Evolutionary conservation across 2,888 invertebrate species (phyloP), one percentile per base, ranked within the genome.

Genomic region (Teleogryllus oceanicus): DNA sequence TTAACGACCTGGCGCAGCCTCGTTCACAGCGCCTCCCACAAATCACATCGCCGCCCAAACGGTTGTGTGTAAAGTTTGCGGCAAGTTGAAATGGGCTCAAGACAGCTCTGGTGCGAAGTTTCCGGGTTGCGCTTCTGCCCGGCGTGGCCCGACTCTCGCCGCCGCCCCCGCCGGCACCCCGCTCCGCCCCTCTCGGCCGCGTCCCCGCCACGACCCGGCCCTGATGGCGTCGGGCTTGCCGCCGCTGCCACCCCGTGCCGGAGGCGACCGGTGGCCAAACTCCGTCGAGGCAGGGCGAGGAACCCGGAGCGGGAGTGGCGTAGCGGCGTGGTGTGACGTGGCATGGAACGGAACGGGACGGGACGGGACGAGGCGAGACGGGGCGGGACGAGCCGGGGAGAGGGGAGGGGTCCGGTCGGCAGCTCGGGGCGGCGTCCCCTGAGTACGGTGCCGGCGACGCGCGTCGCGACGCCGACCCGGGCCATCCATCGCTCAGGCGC

Each of bases 11-110:
- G 62, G 62, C 62, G 62, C 62, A 13, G 62, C 62, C 62, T 62
- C 62, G 62, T 62, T 62, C 62, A 62, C 62, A n/a, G 13, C 62
- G 62, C n/a, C 62, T 62, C 62, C 62, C 62, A 62, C 62, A 62
- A 62, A 62, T 62, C 62, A 62, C 62, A 62, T 62, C 62, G 62
- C 62, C 62, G 62, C 62, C 62, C 62, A 62, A 62, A 62, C 62
- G 62, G 62, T 62, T 62, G 62, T 62, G 16, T 13, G 62, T 62
- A 62, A 62, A 62, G 62, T 62, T 62, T 62, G 62, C 62, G 62
- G 62, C 62, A 62, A 62, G 62, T 62, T 62, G 62, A 62, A 62
- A 62, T 62, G 62, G 62, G 62, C 62, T 62, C 62, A 62, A 62
- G 62, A 62, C 62, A 62, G 62, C 62, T 62, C 62, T 13, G 62